Evolutionary conservation across 2,888 invertebrate genomes (phyloP).

Genomic region (Aquatica leii): DNA sequence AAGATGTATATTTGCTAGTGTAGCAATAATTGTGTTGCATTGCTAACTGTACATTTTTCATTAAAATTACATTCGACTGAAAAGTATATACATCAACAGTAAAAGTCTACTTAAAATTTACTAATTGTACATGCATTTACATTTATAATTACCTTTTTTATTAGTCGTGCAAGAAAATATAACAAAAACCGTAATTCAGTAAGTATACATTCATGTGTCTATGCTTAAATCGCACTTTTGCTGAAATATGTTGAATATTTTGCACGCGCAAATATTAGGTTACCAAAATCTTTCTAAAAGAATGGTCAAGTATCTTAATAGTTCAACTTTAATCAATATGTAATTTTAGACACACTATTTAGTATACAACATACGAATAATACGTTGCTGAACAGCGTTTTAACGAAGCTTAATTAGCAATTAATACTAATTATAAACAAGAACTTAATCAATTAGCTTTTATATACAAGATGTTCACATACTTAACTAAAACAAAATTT

Average conservation of each 20-base stretch:
- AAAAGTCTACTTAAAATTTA: conserved; percentile 50
- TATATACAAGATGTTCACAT: conserved; percentile 25
- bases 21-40: conserved; percentile 53
- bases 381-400: conserved; percentile 29
- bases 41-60: conserved; percentile 57
- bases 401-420: conserved; percentile 34
- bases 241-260: conserved; percentile 1
- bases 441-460: conserved; percentile 29
- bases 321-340: neutral
- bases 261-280: too few relatives aligned
- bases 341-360: conserved; percentile 22
- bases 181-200: conserved; percentile 16
- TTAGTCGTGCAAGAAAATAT: conserved; percentile 35
- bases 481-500: conserved; percentile 8
- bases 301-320: neutral
- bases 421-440: conserved; percentile 32
- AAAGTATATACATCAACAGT: conserved; percentile 55
- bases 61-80: conserved; percentile 56
- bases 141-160: conserved; percentile 45
- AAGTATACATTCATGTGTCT: conserved; percentile 29
- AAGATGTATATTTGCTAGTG: conserved; percentile 58
- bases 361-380: conserved; percentile 29
- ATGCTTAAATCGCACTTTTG: conserved; percentile 17
- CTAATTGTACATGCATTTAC: conserved; percentile 57
- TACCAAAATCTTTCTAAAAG: neutral